A percentile compares a stretch with the other conserved stretches of the same genome.
Evolutionary conservation across 2,888 invertebrate species (phyloP).

Genomic region (Callinectes sapidus): DNA sequence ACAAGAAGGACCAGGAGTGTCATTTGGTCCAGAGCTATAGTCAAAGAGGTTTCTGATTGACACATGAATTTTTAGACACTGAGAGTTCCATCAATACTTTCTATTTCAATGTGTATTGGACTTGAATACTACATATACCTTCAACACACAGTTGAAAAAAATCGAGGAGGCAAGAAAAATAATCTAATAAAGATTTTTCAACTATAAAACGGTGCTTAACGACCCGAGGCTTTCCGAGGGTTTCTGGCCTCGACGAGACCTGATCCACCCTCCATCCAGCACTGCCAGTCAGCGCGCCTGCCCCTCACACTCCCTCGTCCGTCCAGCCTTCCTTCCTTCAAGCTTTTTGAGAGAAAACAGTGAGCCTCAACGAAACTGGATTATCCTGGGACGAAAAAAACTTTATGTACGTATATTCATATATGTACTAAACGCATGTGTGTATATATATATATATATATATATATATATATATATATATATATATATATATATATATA

Average conservation of each 20-base stretch:
- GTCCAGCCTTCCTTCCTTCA: background rate
- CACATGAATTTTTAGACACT: background rate
- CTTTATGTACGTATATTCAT: background rate
- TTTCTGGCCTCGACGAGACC: background rate
- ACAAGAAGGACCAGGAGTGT: background rate
- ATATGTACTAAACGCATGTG: background rate
- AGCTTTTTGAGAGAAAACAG: background rate
- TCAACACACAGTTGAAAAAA: background rate
- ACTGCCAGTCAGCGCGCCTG: background rate
- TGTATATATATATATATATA: too few species aligned
- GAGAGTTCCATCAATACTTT: background rate
- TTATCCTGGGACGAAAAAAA: background rate
- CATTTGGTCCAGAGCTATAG: background rate
- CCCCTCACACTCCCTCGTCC: background rate
- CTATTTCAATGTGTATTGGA: background rate
- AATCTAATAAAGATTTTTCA: background rate
- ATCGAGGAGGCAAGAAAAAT: background rate
- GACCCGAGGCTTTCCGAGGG: background rate
- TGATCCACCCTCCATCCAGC: background rate
- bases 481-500: background rate
- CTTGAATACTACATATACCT: background rate
- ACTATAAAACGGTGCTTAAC: background rate
- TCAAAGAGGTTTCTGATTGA: background rate
- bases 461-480: too few species aligned
- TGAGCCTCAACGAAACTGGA: background rate